A percentile compares a stretch with the other conserved stretches of the same genome.
Evolutionary conservation across 1,140 invertebrate genomes (phyloP).

Genomic region (Bombus difficillimus): DNA sequence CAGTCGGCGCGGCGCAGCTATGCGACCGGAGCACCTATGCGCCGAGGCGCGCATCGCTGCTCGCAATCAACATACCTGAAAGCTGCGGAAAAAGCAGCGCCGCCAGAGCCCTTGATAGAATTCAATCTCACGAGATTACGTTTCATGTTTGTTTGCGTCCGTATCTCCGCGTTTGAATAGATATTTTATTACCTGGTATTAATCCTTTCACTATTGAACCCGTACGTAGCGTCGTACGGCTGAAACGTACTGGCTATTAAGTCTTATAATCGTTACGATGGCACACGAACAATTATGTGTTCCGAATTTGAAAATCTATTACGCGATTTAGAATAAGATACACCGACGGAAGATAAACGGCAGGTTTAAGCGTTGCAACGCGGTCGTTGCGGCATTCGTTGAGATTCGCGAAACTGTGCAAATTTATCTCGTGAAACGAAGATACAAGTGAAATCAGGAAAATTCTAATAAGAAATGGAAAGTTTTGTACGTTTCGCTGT

Average conservation of each 20-base stretch:
- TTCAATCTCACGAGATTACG: constrained; percentile 33
- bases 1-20: constrained; percentile 41
- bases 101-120: constrained; percentile 55
- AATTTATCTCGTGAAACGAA: too few species aligned
- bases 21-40: constrained; percentile 58
- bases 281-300: too few species aligned
- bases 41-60: constrained; percentile 62
- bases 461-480: too few species aligned
- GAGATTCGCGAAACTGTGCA: too few species aligned
- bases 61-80: constrained; percentile 71
- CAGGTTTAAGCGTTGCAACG: too few species aligned
- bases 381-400: too few species aligned
- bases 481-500: too few species aligned
- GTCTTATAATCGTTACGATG: neutral
- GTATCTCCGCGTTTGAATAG: neutral
- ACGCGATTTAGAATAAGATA: fast-evolving
- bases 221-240: too few species aligned
- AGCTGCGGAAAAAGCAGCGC: constrained; percentile 57
- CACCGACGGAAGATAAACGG: too few species aligned
- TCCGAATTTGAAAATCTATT: too few species aligned
- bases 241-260: neutral
- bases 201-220: neutral
- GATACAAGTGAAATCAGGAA: too few species aligned
- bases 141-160: neutral
- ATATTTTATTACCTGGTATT: constrained; percentile 1